phyloP scores from a whole-genome alignment of 2,113 vertebrate genomes.

The Porphyrio hochstetteri region DNA sequence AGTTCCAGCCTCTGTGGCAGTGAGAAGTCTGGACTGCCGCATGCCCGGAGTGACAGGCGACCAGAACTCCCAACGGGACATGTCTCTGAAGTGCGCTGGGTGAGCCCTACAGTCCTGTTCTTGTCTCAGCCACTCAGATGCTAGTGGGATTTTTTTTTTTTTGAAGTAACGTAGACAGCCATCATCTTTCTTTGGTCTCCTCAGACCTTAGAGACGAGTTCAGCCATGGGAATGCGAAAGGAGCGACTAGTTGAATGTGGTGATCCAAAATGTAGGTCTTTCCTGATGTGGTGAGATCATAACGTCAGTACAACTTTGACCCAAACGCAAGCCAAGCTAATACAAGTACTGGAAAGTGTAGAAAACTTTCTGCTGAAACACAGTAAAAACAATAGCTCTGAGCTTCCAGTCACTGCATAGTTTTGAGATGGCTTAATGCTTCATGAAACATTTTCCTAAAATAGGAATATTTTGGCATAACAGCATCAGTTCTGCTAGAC shows the following conservation, averaged over 20 bases:
- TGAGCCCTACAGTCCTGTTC: background rate
- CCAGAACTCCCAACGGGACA: background rate
- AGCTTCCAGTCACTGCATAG: background rate
- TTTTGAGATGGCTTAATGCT: background rate
- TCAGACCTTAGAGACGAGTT: background rate
- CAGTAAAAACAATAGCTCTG: background rate
- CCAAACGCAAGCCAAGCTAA: background rate
- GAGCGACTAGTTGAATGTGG: background rate
- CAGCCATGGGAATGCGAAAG: background rate
- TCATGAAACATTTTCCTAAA: background rate
- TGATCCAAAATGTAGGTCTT: background rate
- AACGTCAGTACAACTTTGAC: background rate
- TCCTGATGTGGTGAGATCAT: background rate
- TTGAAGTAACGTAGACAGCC: background rate
- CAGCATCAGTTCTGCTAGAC: background rate
- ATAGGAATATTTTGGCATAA: background rate
- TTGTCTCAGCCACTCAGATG: background rate
- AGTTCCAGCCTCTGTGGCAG: background rate
- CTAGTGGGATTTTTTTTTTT: background rate
- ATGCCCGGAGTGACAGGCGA: background rate
- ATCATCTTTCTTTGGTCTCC: background rate
- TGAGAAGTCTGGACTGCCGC: background rate
- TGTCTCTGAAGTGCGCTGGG: background rate
- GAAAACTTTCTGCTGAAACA: background rate
- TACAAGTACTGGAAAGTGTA: background rate